Base-by-base conservation (phyloP, 2,113 vertebrate species). In the Nothoprocta pentlandii region DNA sequence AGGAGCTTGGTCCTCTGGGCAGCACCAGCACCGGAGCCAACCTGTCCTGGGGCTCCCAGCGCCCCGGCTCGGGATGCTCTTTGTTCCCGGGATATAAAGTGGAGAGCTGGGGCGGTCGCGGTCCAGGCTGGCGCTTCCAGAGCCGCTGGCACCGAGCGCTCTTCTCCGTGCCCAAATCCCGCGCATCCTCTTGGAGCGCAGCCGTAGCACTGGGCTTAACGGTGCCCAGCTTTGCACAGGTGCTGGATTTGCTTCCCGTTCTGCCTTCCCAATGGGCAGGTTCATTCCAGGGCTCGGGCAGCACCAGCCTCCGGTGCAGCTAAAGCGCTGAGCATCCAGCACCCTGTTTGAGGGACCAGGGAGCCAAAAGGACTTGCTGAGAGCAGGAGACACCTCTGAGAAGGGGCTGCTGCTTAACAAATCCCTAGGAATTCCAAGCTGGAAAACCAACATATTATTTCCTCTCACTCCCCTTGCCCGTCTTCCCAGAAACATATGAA, bases 161-260 rank as follows among this genome's bases (percentile, higher is more conserved):
- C 1, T 0, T 26, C 16, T 12, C 25, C 13, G 3, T 23, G 5
- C 2, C 13, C 10, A 25, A 71, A 36, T 39, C 4, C 1, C n/a
- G 4, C 1, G 0, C 39, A 3, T 5, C 23, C 32, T 14, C 81
- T 13, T 1, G 21, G 71, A 69, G 4, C 0, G 0, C 0, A 9
- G 22, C 1, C 54, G 67, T 21, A 34, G 5, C 5, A 6, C 6
- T 63, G 11, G 4, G 19, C 22, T 2, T 1, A 28, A 9, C 3
- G 0, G 6, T n/a, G 32, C 71, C 8, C 61, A 67, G 28, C 23
- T 81, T 9, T 10, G 47, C 1, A 1, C 51, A 23, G 62, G 0
- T 3, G 5, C 32, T 19, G 30, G 7, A n/a, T 10, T 19, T 42
- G 2, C 22, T 49, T 10, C 9, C 17, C 8, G 13, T 56, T 30